Base-by-base conservation (phyloP, 2,113 vertebrate species). In the Anser cygnoides region DNA sequence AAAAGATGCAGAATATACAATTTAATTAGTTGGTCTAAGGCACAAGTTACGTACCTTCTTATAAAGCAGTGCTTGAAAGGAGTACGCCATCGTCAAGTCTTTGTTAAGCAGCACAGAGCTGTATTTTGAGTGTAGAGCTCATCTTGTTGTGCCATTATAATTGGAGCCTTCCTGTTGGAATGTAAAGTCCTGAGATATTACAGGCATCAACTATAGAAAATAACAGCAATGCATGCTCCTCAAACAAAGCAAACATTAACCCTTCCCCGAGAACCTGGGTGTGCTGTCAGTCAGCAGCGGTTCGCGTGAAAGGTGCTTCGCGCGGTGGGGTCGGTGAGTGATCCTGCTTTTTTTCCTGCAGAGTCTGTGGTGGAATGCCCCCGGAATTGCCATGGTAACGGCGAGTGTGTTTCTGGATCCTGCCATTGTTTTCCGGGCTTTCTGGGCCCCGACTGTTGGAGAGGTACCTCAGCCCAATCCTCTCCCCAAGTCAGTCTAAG, bases 391-490 rank as follows among this genome's bases (percentile, higher is more conserved):
- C 99, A 99, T 93, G 99, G 99, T 79, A 99, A 99, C 76, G 99
- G 99, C 33, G 99, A 99, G 97, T 99, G 99, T 80, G 98, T 99
- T 92, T 99, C 99, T 62, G 99, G 99, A 96, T 98, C 99, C 33
- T 99, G 99, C 94, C 99, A 99, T 97, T 99, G 99, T 98, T 99
- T 99, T 94, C 98, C 99, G 49, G 99, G 99, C 81, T 99, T 99
- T 98, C 98, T 99, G 67, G 99, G 99, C 89, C 99, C 99, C 0
- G 99, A 99, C 97, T 99, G 99, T 96, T 99, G 99, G 1, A 98
- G 99, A 99, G 99, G 99, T 99, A 98, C 95, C 96, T 58, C 33
- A 92, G 84, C 65, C 33, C 41, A 43, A 39, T 85, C 79, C 66
- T 92, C 96, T 83, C 67, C 93, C 94, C 65, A 19, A 94, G 80